Evolutionary conservation across 1,140 invertebrate genomes (phyloP).

Genomic region (Branchinecta lynchi): DNA sequence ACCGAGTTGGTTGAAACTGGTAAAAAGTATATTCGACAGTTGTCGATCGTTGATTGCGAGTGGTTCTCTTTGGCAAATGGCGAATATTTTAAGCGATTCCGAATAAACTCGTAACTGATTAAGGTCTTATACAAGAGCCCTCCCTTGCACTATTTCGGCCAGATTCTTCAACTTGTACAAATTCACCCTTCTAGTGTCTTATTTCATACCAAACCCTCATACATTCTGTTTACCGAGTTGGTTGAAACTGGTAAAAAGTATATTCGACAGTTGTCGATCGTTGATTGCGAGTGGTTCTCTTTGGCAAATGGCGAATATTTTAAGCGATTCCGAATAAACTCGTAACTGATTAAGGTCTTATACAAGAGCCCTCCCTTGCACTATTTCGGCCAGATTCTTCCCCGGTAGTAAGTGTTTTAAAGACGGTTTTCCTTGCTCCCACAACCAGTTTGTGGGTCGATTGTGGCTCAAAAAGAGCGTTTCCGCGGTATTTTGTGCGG

Average conservation of each 20-base stretch:
- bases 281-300: slow-evolving; percentile 55
- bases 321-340: slow-evolving; percentile 2
- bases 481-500: too few relatives aligned
- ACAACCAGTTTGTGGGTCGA: too few relatives aligned
- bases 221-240: slow-evolving; percentile 77
- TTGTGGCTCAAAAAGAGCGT: too few relatives aligned
- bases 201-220: slow-evolving; percentile 51
- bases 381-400: too few relatives aligned
- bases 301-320: background rate
- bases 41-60: slow-evolving; percentile 51
- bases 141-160: too few relatives aligned
- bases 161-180: slow-evolving; percentile 35
- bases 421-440: too few relatives aligned
- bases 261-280: slow-evolving; percentile 51
- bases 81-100: background rate
- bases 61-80: slow-evolving; percentile 40
- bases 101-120: background rate
- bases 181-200: slow-evolving; percentile 73
- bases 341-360: too few relatives aligned
- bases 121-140: too few relatives aligned
- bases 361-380: too few relatives aligned
- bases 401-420: too few relatives aligned
- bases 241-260: slow-evolving; percentile 69
- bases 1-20: slow-evolving; percentile 73
- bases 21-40: slow-evolving; percentile 59